Percentiles rank a stretch among this genome's conserved stretches.
These are phyloP conservation scores for Zeus faber DNA, from an alignment of 2,113 vertebrate genomes.

Conservation along the genomic window DNA sequence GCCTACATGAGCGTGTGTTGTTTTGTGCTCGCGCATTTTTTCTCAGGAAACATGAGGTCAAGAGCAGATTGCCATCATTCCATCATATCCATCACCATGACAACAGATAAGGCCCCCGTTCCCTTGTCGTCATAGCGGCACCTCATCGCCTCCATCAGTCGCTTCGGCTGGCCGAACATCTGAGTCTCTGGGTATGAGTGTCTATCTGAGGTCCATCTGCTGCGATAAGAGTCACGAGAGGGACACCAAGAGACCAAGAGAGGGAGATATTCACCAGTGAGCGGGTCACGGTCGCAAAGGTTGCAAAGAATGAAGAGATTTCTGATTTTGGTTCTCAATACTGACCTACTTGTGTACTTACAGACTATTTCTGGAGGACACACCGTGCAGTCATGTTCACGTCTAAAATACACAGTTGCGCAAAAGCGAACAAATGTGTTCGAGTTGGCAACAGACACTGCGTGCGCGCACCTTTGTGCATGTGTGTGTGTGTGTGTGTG, in stretches of 20 bases:
- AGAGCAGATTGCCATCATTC: conserved; percentile 62
- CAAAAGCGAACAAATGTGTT: too few relatives aligned
- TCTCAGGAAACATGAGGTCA: conserved; percentile 24
- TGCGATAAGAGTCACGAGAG: conserved; percentile 46
- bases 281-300: conserved; percentile 17
- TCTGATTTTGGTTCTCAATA: not conserved
- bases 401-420: too few relatives aligned
- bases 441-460: too few relatives aligned
- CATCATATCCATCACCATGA: conserved; percentile 61
- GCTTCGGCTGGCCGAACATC: conserved; percentile 51
- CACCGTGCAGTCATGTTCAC: too few relatives aligned
- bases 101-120: conserved; percentile 65
- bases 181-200: conserved; percentile 43
- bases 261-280: conserved; percentile 24
- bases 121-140: conserved; percentile 55
- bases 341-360: too few relatives aligned
- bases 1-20: conserved; percentile 24
- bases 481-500: too few relatives aligned
- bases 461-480: too few relatives aligned
- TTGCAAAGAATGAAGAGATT: conserved; percentile 15
- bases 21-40: conserved; percentile 9
- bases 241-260: conserved; percentile 24
- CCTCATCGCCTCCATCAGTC: conserved; percentile 49
- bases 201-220: conserved; percentile 47
- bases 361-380: too few relatives aligned